Conservation (phyloP, 2,888 invertebrate genomes). For the Malachius bipustulatus region DNA sequence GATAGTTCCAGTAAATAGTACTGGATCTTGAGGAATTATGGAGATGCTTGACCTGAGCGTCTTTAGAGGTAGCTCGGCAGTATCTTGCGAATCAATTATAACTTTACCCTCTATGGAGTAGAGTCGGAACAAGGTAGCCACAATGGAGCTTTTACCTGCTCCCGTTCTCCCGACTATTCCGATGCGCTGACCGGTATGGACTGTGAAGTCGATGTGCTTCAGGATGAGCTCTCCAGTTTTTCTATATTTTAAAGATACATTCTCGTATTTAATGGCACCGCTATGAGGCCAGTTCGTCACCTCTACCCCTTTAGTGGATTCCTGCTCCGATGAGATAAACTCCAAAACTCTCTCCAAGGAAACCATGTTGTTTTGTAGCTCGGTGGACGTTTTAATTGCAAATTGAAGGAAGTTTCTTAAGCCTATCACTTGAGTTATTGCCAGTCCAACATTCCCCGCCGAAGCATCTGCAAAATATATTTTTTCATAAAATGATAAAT, state of each 20-base stretch:
- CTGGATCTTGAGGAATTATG: conserved; percentile 43
- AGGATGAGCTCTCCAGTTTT: conserved; percentile 53
- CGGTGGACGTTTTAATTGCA: conserved; percentile 71
- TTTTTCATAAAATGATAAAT: too few species aligned
- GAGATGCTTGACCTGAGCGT: conserved; percentile 37
- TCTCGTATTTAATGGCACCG: conserved; percentile 45
- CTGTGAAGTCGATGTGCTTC: conserved; percentile 52
- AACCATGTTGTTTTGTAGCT: conserved; percentile 68
- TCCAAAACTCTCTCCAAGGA: conserved; percentile 68
- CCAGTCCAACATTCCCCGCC: conserved; percentile 66
- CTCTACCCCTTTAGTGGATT: conserved; percentile 34
- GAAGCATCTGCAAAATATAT: too few species aligned
- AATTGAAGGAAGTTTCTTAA: conserved; percentile 54
- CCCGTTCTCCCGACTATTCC: conserved; percentile 77
- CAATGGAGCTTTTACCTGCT: conserved; percentile 70
- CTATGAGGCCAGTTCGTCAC: conserved; percentile 48
- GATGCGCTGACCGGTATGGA: conserved; percentile 58
- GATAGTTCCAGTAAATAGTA: conserved; percentile 44
- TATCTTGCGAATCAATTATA: conserved; percentile 30
- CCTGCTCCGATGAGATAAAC: conserved; percentile 38
- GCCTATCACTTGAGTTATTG: conserved; percentile 69
- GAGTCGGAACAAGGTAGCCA: conserved; percentile 61
- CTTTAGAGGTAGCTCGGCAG: conserved; percentile 36
- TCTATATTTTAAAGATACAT: conserved; percentile 59
- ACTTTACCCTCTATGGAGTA: conserved; percentile 68